Evolutionary conservation across 1,140 invertebrate genomes (phyloP).

Genomic region (Liolophura sinensis): DNA sequence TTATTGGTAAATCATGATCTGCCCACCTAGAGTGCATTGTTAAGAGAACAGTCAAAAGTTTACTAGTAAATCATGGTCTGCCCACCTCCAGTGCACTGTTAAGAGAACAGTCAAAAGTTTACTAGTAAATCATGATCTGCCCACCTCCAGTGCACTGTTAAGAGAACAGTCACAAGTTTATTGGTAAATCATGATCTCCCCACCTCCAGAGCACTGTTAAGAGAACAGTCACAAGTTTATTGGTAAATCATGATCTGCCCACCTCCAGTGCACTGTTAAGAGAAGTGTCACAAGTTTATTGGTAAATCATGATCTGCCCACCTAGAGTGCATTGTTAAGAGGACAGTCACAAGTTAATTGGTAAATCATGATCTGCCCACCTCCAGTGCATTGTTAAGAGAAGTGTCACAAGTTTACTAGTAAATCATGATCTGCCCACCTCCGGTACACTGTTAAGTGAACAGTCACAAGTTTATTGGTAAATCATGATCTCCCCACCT

Average conservation of each 20-base stretch:
- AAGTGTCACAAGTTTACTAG: too few relatives aligned
- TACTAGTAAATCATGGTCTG: background rate
- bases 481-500: conserved; percentile 63
- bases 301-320: conserved; percentile 44
- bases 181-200: conserved; percentile 8
- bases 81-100: conserved; percentile 86
- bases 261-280: conserved; percentile 86
- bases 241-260: conserved; percentile 15
- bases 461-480: too few relatives aligned
- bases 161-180: too few relatives aligned
- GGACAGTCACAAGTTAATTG: too few relatives aligned
- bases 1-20: too few relatives aligned
- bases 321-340: conserved; percentile 83
- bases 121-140: conserved; percentile 1
- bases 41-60: too few relatives aligned
- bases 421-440: conserved; percentile 58
- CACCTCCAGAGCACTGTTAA: conserved; percentile 86
- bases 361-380: conserved; percentile 55
- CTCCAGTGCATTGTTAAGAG: conserved; percentile 81
- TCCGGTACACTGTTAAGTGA: conserved; percentile 80
- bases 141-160: conserved; percentile 86
- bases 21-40: conserved; percentile 86
- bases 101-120: too few relatives aligned
- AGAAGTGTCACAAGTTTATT: too few relatives aligned
- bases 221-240: too few relatives aligned